A percentile compares a stretch with the other conserved stretches of the same genome.
Conservation (phyloP, 2,888 invertebrate species). For the Myathropa florea region DNA sequence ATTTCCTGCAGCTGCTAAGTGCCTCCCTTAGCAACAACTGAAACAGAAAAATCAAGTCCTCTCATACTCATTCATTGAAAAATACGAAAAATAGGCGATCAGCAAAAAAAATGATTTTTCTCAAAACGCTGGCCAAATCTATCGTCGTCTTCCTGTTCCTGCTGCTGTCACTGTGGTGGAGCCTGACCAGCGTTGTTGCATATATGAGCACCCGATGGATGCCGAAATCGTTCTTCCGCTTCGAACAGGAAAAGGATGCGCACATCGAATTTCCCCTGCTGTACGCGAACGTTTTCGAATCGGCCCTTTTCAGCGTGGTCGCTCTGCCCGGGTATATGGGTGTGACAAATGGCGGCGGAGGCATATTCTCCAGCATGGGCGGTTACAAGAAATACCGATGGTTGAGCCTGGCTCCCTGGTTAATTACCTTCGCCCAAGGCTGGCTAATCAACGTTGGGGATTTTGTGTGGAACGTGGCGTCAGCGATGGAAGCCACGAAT, state of each 20-base stretch:
- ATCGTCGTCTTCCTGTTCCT: constrained; percentile 69
- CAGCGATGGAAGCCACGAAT: constrained; percentile 68
- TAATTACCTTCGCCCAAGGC: constrained; percentile 72
- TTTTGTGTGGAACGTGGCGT: constrained; percentile 65
- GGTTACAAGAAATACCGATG: constrained; percentile 72
- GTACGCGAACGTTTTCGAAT: constrained; percentile 60
- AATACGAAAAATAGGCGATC: constrained; percentile 9
- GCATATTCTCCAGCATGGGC: constrained; percentile 50
- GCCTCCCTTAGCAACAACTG: too few species aligned
- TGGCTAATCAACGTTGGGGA: constrained; percentile 72
- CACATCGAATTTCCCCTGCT: constrained; percentile 11
- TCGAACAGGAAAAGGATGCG: constrained; percentile 41
- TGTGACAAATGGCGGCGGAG: constrained; percentile 43
- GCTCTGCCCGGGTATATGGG: constrained; percentile 72
- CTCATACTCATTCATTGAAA: constrained; percentile 8
- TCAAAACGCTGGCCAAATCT: constrained; percentile 5
- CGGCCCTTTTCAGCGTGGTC: constrained; percentile 70
- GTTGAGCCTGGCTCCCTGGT: constrained; percentile 73
- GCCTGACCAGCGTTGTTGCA: constrained; percentile 59
- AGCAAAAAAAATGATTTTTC: constrained; percentile 3
- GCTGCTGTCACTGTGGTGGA: constrained; percentile 71
- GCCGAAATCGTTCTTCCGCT: constrained; percentile 72
- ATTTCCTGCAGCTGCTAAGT: too few species aligned
- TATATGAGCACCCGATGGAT: constrained; percentile 69
- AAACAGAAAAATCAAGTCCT: neutral